Percentiles rank a stretch among this genome's conserved stretches.
phyloP scores from a whole-genome alignment of 2,797 vertebrate genomes.

The Sebastolobus alascanus region DNA sequence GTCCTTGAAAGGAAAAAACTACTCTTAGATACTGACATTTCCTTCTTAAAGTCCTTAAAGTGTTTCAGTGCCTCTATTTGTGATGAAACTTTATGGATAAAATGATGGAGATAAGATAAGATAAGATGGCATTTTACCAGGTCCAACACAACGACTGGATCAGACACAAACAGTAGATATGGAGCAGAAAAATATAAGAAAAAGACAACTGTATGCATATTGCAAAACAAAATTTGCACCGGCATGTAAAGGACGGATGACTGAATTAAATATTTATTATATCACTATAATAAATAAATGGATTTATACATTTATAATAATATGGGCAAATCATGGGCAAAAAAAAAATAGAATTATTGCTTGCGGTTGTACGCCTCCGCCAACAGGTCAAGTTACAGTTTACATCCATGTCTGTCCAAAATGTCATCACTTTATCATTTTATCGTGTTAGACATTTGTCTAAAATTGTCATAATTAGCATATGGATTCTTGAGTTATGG shows the following conservation, averaged over 20 bases:
- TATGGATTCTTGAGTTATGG: no score
- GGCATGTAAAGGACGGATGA: background rate
- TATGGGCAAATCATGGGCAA: no score
- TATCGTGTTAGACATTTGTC: no score
- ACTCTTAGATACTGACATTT: conserved; percentile 7
- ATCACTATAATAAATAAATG: no score
- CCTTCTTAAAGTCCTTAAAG: conserved; percentile 8
- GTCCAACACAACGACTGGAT: background rate
- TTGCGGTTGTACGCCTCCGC: accelerated
- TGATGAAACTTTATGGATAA: background rate
- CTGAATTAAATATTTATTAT: background rate
- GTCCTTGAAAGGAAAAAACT: background rate
- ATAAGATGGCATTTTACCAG: conserved; percentile 31
- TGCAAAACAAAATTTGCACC: background rate
- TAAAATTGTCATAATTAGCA: no score
- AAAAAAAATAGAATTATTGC: no score
- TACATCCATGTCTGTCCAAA: no score
- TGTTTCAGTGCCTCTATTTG: background rate
- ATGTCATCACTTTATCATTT: no score
- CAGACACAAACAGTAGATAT: background rate
- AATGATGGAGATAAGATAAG: background rate
- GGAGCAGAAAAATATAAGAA: background rate
- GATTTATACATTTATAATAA: no score
- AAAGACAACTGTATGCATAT: background rate
- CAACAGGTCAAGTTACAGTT: no score